phyloP scores from a whole-genome alignment of 2,888 invertebrate species.

The Diaprepes abbreviatus region DNA sequence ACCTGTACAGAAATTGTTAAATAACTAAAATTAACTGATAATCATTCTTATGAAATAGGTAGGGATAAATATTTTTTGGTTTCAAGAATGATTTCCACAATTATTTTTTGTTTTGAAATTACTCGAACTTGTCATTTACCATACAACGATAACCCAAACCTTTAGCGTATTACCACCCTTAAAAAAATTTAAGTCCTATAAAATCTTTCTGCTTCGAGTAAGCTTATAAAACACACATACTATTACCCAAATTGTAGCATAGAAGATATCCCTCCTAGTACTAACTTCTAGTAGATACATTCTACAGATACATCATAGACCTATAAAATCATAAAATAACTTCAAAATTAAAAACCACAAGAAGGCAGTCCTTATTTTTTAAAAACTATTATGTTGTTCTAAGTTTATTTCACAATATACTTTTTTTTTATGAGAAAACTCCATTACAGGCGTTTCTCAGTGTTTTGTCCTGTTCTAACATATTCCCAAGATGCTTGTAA shows the following conservation, averaged over 20 bases:
- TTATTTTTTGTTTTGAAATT: too few species aligned
- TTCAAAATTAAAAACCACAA: constrained; percentile 4
- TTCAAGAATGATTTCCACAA: too few species aligned
- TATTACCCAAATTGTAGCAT: too few species aligned
- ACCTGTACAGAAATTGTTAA: constrained; percentile 15
- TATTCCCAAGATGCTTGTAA: too few species aligned
- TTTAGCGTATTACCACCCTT: too few species aligned
- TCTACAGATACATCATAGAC: constrained; percentile 5
- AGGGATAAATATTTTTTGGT: background rate
- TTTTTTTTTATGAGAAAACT: background rate
- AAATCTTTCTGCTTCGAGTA: too few species aligned
- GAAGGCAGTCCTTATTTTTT: constrained; percentile 5
- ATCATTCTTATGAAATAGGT: background rate
- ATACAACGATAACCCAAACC: too few species aligned
- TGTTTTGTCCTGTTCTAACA: background rate
- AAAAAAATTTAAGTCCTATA: too few species aligned
- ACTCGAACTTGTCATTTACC: too few species aligned
- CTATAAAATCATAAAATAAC: background rate
- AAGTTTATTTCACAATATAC: background rate
- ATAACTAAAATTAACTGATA: background rate
- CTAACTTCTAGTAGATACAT: constrained; percentile 6
- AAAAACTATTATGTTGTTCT: constrained; percentile 7
- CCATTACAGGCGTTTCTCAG: background rate
- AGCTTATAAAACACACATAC: too few species aligned
- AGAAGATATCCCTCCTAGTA: background rate